Evolutionary conservation across 2,113 vertebrate genomes (phyloP).

Genomic region (Myxocyprinus asiaticus): DNA sequence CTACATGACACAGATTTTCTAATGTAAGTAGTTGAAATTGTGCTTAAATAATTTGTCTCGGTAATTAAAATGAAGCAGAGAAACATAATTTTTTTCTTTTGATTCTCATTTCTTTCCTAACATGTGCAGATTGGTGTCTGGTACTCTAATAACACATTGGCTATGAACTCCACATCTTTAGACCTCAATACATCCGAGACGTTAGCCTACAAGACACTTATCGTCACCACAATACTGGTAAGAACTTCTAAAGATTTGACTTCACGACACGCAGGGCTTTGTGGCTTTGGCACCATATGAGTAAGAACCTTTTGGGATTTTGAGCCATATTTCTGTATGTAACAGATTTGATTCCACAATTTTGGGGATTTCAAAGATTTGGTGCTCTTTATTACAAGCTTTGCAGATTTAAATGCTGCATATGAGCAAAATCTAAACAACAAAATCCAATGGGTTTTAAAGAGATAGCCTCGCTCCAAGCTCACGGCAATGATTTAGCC

Average conservation of each 20-base stretch:
- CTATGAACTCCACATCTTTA: slow-evolving; percentile 85
- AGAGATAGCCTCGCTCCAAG: background rate
- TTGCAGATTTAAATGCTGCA: background rate
- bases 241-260: slow-evolving; percentile 50
- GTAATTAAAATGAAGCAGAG: background rate
- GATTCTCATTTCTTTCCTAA: background rate
- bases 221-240: slow-evolving; percentile 90
- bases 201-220: slow-evolving; percentile 84
- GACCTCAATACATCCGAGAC: slow-evolving; percentile 83
- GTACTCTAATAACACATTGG: slow-evolving; percentile 87
- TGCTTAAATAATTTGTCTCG: background rate
- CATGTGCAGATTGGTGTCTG: slow-evolving; percentile 81
- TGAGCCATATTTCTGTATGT: background rate
- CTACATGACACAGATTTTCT: background rate
- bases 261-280: background rate
- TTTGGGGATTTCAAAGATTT: background rate
- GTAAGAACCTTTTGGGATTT: background rate
- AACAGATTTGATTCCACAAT: no score
- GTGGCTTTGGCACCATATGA: background rate
- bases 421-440: background rate
- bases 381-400: background rate
- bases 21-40: background rate
- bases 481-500: no score
- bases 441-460: background rate
- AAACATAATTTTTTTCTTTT: background rate